Conservation (phyloP, 2,797 vertebrate genomes). For the Oreortyx pictus region DNA sequence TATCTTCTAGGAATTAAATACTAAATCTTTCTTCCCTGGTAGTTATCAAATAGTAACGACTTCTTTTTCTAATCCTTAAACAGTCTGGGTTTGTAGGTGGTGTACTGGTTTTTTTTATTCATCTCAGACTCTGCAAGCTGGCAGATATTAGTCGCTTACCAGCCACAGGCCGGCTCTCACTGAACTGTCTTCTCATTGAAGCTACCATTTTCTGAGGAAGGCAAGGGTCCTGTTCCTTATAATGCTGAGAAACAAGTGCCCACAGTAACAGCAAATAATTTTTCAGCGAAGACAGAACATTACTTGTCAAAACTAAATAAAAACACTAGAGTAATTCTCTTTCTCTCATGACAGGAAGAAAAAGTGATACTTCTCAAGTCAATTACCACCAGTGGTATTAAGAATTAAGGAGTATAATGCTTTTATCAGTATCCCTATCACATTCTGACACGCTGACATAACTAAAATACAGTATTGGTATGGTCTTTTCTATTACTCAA, state of each 20-base stretch:
- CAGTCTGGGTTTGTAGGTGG: background rate
- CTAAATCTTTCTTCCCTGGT: background rate
- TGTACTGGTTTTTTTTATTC: background rate
- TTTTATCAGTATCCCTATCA: background rate
- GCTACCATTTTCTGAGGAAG: background rate
- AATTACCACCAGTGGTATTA: background rate
- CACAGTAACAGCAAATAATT: background rate
- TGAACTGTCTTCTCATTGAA: background rate
- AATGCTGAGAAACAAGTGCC: background rate
- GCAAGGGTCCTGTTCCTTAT: background rate
- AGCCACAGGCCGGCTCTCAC: background rate
- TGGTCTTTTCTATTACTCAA: background rate
- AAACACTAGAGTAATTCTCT: background rate
- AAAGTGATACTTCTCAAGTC: background rate
- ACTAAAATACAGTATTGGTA: background rate
- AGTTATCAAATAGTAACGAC: constrained; percentile 14
- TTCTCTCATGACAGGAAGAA: background rate
- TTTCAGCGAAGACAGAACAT: background rate
- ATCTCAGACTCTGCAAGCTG: background rate
- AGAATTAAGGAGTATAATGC: background rate
- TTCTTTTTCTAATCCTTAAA: background rate
- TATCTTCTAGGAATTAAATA: constrained; percentile 41
- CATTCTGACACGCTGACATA: background rate
- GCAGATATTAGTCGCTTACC: background rate
- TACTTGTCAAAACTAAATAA: background rate